These are phyloP conservation scores for Vulpes vulpes DNA, from an alignment of 2,113 vertebrate species.

Conservation along the genomic window DNA sequence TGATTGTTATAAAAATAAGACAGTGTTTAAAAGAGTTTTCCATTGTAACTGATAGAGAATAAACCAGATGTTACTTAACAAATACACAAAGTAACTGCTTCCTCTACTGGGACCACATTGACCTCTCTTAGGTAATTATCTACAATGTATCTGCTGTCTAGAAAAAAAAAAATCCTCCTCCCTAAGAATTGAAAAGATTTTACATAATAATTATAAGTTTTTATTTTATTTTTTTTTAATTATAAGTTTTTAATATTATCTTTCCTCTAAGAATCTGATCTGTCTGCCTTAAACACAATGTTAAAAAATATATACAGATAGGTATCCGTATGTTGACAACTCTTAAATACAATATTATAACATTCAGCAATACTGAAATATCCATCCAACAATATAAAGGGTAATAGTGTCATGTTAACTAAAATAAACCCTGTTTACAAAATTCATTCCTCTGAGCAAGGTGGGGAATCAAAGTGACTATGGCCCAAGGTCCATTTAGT, in stretches of 20 bases:
- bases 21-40: conserved; percentile 13
- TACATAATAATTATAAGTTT: not conserved
- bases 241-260: not conserved
- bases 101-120: not conserved
- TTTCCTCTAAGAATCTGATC: not conserved
- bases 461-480: not conserved
- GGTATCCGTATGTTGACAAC: not conserved
- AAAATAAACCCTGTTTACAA: conserved; percentile 12
- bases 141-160: not conserved
- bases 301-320: not conserved
- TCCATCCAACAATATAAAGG: not conserved
- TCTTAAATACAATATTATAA: not conserved
- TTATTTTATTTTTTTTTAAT: no score
- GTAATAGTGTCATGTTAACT: not conserved
- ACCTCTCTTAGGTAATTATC: conserved; percentile 18
- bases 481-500: not conserved
- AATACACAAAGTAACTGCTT: conserved; percentile 12
- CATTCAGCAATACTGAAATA: not conserved
- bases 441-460: not conserved
- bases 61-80: conserved; percentile 60
- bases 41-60: conserved; percentile 23
- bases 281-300: not conserved
- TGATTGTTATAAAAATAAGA: conserved; percentile 48
- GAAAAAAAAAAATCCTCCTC: conserved; percentile 19
- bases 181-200: not conserved